These are phyloP conservation scores for Sminthurinus aureus DNA, from an alignment of 2,888 invertebrate genomes.

Conservation along the genomic window DNA sequence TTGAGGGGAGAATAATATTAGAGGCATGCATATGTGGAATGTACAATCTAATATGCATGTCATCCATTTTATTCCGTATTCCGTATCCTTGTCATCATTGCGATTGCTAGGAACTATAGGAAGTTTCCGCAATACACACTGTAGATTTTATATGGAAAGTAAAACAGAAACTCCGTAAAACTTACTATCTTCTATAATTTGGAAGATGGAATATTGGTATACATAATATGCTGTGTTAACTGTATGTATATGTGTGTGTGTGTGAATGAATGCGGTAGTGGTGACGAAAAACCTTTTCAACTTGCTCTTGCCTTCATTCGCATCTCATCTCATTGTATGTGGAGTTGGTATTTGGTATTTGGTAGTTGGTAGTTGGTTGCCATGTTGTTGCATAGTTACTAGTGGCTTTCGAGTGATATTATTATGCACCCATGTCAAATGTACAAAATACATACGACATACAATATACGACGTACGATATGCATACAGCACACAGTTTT, in stretches of 20 bases:
- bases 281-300: constrained; percentile 7
- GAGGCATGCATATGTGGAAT: neutral
- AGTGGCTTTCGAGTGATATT: neutral
- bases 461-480: too few species aligned
- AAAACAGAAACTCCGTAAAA: too few species aligned
- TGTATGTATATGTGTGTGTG: neutral
- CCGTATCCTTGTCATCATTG: too few species aligned
- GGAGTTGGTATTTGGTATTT: too few species aligned
- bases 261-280: neutral
- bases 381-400: neutral
- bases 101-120: too few species aligned
- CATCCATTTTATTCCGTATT: too few species aligned
- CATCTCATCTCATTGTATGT: neutral
- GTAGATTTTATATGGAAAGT: too few species aligned
- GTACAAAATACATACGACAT: neutral
- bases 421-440: constrained; percentile 12
- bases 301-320: neutral
- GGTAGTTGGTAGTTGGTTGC: neutral
- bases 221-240: too few species aligned
- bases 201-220: too few species aligned
- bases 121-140: too few species aligned
- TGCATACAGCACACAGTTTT: neutral
- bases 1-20: neutral
- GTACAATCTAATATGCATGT: too few species aligned
- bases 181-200: too few species aligned